Base-by-base conservation (phyloP, 2,797 vertebrate genomes). In the Brachymystax lenok region DNA sequence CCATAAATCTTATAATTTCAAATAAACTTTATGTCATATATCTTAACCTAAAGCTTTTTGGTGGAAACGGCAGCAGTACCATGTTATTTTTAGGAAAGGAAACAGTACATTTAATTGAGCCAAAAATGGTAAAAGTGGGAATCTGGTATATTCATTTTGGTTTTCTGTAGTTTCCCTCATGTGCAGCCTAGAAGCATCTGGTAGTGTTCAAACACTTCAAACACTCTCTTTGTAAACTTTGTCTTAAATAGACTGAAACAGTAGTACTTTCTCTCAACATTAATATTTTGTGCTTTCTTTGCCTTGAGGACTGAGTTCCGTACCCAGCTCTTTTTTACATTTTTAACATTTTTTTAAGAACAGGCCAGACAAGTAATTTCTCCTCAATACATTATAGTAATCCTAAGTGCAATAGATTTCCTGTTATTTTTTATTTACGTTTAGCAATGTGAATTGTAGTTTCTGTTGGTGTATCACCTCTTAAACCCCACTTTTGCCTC, bases 41-140 rank as follows among this genome's bases (percentile, higher is more conserved):
- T 74, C 61, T 54, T 51, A 16, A 67, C 74, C 67, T 77, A 88
- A 69, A 61, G 54, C 56, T 30, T 84, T 85, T 88, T 85, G 84
- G 83, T 84, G 79, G 80, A 81, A 81, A 71, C 35, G 67, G 50
- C 76, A 77, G 46, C 50, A 12, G 71, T 80, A 64, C 69, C 2
- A 12, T 82, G 82, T 83, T 85, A 84, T 83, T 90, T 90, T 54
- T 69, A 79, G 79, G 80, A 74, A 63, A 88, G 79, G 84, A 70
- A 74, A 30, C 27, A 82, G 77, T 78, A 84, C 78, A 75, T 8
- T 24, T 50, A 61, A 78, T 80, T 76, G 64, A 88, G 90, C 90
- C 88, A 91, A 88, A 90, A 86, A 88, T 77, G 86, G 80, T 27
- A 84, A 83, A 88, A 77, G 71, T 84, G 77, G 82, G 85, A 85